These are phyloP conservation scores for Holocentrus rufus DNA, from an alignment of 2,797 vertebrate genomes.

Conservation along the genomic window DNA sequence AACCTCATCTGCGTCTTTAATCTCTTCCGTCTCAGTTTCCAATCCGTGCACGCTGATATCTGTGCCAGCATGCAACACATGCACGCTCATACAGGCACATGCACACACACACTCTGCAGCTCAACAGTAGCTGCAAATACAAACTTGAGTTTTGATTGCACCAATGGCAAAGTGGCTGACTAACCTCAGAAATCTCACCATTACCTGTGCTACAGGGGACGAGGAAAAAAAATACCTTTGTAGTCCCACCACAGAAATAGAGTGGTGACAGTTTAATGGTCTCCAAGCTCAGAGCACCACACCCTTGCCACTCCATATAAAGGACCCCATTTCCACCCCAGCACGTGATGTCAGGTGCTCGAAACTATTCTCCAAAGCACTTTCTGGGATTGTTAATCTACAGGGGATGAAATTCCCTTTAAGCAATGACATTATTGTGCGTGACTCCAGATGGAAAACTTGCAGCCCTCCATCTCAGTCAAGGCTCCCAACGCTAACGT, in stretches of 20 bases:
- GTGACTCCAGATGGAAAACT: constrained; percentile 70
- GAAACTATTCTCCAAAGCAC: constrained; percentile 62
- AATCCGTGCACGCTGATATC: background rate
- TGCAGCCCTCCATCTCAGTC: constrained; percentile 53
- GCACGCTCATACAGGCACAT: constrained; percentile 12
- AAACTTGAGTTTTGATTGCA: constrained; percentile 61
- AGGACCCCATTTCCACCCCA: constrained; percentile 63
- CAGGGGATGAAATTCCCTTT: constrained; percentile 59
- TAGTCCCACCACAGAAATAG: constrained; percentile 70
- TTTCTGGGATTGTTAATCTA: constrained; percentile 65
- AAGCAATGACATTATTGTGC: constrained; percentile 69
- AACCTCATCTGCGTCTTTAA: constrained; percentile 23
- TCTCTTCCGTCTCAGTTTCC: background rate
- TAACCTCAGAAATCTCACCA: constrained; percentile 67
- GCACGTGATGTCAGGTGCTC: constrained; percentile 74
- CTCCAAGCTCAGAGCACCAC: constrained; percentile 70
- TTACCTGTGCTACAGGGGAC: constrained; percentile 58
- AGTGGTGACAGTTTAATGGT: constrained; percentile 82
- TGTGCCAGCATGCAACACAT: background rate
- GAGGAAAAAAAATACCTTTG: constrained; percentile 53
- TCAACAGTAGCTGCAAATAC: constrained; percentile 65
- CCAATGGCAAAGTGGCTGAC: constrained; percentile 51
- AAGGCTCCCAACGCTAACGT: constrained; percentile 58
- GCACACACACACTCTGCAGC: constrained; percentile 13
- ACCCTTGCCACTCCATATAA: constrained; percentile 74